Percentiles rank a stretch among this genome's conserved stretches.
Evolutionary conservation across 2,888 invertebrate species (phyloP).

Genomic region (Sinohyriopsis cumingii): DNA sequence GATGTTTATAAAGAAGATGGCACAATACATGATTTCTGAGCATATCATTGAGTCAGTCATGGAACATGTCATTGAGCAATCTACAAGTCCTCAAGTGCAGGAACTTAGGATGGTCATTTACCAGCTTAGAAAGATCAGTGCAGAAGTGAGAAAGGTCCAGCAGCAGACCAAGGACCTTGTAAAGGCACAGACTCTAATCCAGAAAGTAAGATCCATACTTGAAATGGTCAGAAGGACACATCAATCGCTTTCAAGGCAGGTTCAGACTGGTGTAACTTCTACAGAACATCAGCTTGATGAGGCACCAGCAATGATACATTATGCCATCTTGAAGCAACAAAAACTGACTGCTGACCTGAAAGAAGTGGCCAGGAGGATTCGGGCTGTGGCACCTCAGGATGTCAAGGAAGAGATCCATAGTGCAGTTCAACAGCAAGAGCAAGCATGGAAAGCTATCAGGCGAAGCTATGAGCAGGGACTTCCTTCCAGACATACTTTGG

Average conservation of each 20-base stretch:
- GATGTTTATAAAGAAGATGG: conserved; percentile 5
- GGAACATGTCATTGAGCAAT: conserved; percentile 4
- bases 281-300: neutral
- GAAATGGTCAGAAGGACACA: no score
- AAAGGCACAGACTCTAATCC: no score
- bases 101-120: conserved; percentile 14
- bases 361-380: no score
- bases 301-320: conserved; percentile 4
- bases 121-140: conserved; percentile 21
- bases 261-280: no score
- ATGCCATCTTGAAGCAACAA: conserved; percentile 11
- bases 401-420: no score
- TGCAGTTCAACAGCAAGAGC: no score
- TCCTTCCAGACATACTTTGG: neutral
- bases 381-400: no score
- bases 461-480: neutral
- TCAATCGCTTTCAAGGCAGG: no score
- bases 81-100: conserved; percentile 7
- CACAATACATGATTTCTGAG: neutral
- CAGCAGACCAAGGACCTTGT: conserved; percentile 4
- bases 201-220: no score
- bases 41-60: no score
- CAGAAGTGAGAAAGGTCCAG: conserved; percentile 4
- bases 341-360: neutral
- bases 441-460: no score